Evolutionary conservation across 2,113 vertebrate genomes (phyloP).

Genomic region (Atrichornis clamosus): DNA sequence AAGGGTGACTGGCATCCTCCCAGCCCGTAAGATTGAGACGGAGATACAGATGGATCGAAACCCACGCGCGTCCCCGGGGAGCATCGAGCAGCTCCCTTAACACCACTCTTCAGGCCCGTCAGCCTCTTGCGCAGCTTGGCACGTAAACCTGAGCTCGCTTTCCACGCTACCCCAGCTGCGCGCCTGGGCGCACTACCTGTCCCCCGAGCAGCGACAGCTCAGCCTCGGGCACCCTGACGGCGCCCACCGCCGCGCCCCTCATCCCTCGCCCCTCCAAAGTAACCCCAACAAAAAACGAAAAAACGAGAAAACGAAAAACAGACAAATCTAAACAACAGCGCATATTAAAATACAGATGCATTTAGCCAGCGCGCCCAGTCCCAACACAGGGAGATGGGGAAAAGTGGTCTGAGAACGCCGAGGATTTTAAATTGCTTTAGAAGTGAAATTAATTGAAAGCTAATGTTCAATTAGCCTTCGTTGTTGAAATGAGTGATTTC

Average conservation of each 20-base stretch:
- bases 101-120: accelerated
- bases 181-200: neutral
- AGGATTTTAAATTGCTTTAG: neutral
- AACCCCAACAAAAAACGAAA: neutral
- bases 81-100: neutral
- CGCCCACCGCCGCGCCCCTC: neutral
- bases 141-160: neutral
- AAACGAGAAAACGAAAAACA: neutral
- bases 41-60: neutral
- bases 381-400: accelerated
- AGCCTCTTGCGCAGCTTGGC: neutral
- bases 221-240: neutral
- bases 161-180: neutral
- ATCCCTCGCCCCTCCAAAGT: accelerated
- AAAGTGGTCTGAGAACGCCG: accelerated
- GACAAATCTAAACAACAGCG: neutral
- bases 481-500: neutral
- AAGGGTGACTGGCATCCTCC: neutral
- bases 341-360: neutral
- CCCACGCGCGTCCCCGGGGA: neutral
- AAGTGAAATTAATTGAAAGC: neutral
- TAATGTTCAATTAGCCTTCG: neutral
- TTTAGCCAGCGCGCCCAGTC: accelerated
- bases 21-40: neutral
- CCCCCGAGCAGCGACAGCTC: neutral